These are phyloP conservation scores for Drosophila watanabei DNA, from an alignment of 1,140 invertebrate genomes.

Conservation along the genomic window DNA sequence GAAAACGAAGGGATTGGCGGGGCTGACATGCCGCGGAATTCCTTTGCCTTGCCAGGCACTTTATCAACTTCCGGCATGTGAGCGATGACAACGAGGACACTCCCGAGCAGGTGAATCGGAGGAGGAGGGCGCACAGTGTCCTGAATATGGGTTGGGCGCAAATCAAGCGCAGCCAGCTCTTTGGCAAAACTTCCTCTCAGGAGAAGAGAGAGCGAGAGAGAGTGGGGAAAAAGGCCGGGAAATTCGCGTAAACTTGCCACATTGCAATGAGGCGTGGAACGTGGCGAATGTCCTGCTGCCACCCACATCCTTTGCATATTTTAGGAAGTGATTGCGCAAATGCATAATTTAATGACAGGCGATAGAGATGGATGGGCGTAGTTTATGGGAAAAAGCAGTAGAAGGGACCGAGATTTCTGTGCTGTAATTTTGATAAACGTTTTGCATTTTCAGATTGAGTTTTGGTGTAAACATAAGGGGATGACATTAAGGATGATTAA, in stretches of 20 bases:
- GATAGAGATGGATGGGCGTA: slow-evolving; percentile 54
- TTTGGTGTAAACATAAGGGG: not conserved
- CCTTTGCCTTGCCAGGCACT: slow-evolving; percentile 70
- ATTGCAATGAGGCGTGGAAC: slow-evolving; percentile 63
- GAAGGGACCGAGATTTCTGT: slow-evolving; percentile 30
- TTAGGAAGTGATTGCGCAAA: slow-evolving; percentile 82
- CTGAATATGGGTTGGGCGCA: slow-evolving; percentile 37
- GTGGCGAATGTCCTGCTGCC: slow-evolving; percentile 27
- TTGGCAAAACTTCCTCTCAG: slow-evolving; percentile 51
- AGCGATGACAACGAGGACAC: slow-evolving; percentile 61
- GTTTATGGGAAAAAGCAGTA: not conserved
- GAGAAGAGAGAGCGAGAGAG: too few species aligned
- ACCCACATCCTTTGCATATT: slow-evolving; percentile 64
- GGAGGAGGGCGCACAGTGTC: not conserved
- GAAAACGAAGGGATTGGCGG: not conserved
- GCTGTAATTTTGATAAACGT: slow-evolving; percentile 53
- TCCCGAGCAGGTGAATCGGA: slow-evolving; percentile 25
- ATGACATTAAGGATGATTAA: too few species aligned
- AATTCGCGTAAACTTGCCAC: slow-evolving; percentile 61
- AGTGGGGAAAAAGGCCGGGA: not conserved
- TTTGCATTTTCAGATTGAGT: slow-evolving; percentile 8
- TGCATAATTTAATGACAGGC: slow-evolving; percentile 81
- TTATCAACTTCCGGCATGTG: slow-evolving; percentile 81
- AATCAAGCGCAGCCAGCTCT: slow-evolving; percentile 70
- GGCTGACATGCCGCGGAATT: slow-evolving; percentile 67